Percentiles rank a stretch among this genome's conserved stretches.
Conservation (phyloP, 2,113 vertebrate species). For the Neogobius melanostomus region DNA sequence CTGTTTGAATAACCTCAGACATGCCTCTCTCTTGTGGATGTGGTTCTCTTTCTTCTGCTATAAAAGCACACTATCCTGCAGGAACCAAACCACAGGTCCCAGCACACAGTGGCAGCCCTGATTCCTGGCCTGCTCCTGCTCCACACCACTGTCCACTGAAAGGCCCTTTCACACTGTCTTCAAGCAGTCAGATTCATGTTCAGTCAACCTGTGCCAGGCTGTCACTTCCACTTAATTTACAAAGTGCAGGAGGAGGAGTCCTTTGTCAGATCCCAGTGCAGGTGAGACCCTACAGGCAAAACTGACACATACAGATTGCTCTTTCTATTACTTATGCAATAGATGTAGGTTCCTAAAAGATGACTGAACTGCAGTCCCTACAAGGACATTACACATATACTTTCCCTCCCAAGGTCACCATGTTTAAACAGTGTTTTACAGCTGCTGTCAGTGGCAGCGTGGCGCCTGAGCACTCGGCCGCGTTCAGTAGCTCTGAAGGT, state of each 20-base stretch:
- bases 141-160: slow-evolving; percentile 57
- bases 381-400: not conserved
- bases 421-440: slow-evolving; percentile 40
- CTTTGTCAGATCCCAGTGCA: slow-evolving; percentile 46
- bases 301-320: not conserved
- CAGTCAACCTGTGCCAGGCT: slow-evolving; percentile 43
- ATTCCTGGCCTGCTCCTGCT: slow-evolving; percentile 47
- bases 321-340: not conserved
- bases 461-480: slow-evolving; percentile 28
- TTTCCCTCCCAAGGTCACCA: slow-evolving; percentile 17
- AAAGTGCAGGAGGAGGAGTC: slow-evolving; percentile 23
- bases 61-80: slow-evolving; percentile 53
- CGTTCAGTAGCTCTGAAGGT: slow-evolving; percentile 56
- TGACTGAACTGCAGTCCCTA: not conserved
- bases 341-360: no score
- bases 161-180: slow-evolving; percentile 54
- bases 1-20: slow-evolving; percentile 47
- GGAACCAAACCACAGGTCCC: slow-evolving; percentile 67
- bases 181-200: slow-evolving; percentile 47
- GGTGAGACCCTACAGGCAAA: slow-evolving; percentile 46
- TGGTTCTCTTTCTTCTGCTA: slow-evolving; percentile 42
- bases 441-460: slow-evolving; percentile 35
- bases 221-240: slow-evolving; percentile 32
- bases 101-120: slow-evolving; percentile 58
- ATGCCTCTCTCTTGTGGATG: slow-evolving; percentile 48